Evolutionary conservation across 2,888 invertebrate genomes (phyloP), one percentile per base, ranked within the genome.

Genomic region (Vannuccia rotundouncinata): DNA sequence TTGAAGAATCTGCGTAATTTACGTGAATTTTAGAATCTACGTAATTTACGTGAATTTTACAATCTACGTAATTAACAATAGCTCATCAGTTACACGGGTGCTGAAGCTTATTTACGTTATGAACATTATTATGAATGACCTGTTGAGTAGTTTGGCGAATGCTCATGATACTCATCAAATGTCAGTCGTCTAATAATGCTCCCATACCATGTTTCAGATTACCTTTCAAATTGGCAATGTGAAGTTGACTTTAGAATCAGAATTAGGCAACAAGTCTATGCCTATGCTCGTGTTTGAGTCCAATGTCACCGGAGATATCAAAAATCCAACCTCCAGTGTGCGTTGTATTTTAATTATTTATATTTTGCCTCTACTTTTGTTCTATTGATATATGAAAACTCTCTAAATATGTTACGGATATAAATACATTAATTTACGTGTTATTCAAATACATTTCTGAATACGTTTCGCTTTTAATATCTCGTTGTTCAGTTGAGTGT

Each of bases 221-320:
- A 1, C 17, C 13, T 29, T 78, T 45, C 59, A 60, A 30, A 59
- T 78, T 59, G 59, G 25, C 1, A 60, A 78, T 25, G 66, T 78
- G 25, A 78, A 78, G 25, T n/a, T 78, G 60, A 78, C 60, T 31
- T 45, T 78, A 60, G 78, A 78, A 28, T 78, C 78, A 28, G 78
- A 78, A 66, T 28, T 78, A 28, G 78, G 74, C 17, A 77, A 73
- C 27, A 79, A 79, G 31, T 75, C 29, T 79, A 73, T 79, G 30
- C 79, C 79, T 1, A 79, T 79, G 73, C 31, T 79, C 1, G 73
- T 79, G 25, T 75, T 75, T 25, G 79, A 79, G 31, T 73, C 74
- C 13, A 74, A 29, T 1, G 22, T 79, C 25, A 74, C 77, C 28
- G 79, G 79, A 2, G 79, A 79, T n/a, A 25, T 79, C 17, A 75